Percentiles rank a stretch among this genome's conserved stretches.
Conservation (phyloP, 1,140 invertebrate genomes). For the Zaprionus inermis region DNA sequence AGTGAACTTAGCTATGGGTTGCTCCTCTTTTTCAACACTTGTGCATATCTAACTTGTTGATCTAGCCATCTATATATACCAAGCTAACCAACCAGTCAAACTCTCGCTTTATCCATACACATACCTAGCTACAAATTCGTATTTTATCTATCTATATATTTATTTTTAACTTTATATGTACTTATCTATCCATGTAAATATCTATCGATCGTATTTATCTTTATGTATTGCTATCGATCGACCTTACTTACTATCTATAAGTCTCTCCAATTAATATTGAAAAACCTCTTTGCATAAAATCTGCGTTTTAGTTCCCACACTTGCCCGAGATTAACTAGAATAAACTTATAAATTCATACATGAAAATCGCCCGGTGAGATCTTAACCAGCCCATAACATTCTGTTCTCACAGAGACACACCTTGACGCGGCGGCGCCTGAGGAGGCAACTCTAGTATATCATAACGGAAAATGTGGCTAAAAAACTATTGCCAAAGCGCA, state of each 20-base stretch:
- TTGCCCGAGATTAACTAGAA: background rate
- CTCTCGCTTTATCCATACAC: too few species aligned
- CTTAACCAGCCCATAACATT: conserved; percentile 26
- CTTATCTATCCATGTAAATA: too few species aligned
- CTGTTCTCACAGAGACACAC: conserved; percentile 35
- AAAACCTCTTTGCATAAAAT: background rate
- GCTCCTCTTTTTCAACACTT: too few species aligned
- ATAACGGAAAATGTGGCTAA: conserved; percentile 24
- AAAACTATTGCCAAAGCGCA: conserved; percentile 10
- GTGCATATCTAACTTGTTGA: too few species aligned
- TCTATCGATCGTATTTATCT: background rate
- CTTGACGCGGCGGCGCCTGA: background rate
- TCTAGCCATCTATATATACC: too few species aligned
- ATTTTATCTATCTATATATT: too few species aligned
- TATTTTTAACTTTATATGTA: too few species aligned
- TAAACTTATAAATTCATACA: conserved; percentile 2
- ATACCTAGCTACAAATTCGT: too few species aligned
- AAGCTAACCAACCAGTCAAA: too few species aligned
- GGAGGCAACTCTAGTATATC: background rate
- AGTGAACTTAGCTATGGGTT: too few species aligned
- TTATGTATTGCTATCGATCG: background rate
- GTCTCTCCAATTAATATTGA: background rate
- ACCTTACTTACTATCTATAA: background rate
- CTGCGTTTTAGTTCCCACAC: background rate
- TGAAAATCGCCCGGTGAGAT: conserved; percentile 2